phyloP scores from a whole-genome alignment of 2,797 vertebrate genomes.

The Danio kyathit region DNA sequence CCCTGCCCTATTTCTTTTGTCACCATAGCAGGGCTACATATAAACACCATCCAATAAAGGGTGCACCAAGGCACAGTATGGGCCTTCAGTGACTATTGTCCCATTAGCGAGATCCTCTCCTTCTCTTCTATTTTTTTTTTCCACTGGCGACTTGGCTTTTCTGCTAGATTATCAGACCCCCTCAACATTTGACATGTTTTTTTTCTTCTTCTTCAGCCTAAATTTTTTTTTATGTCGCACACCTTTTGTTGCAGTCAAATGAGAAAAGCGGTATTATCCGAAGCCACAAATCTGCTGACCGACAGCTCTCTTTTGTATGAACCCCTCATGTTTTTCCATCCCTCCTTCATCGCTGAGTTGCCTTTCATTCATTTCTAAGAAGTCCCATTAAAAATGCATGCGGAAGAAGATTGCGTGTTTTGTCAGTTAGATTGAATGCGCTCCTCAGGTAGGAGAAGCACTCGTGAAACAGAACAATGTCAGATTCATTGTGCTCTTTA shows the following conservation, averaged over 20 bases:
- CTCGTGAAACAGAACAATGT: constrained; percentile 26
- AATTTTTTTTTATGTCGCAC: neutral
- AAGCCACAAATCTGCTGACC: constrained; percentile 21
- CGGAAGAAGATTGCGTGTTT: constrained; percentile 49
- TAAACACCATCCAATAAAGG: constrained; percentile 47
- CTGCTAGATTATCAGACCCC: neutral
- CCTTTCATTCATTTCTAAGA: constrained; percentile 38
- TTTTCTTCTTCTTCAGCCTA: neutral
- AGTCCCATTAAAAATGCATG: constrained; percentile 53
- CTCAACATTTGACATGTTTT: neutral
- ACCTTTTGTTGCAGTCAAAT: constrained; percentile 12
- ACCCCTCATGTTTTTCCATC: constrained; percentile 35
- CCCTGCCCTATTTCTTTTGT: constrained; percentile 37
- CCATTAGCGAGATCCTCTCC: constrained; percentile 6
- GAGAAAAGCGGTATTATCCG: neutral
- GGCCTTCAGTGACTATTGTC: constrained; percentile 25
- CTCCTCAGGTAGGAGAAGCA: constrained; percentile 17
- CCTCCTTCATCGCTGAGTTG: neutral
- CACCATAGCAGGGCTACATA: constrained; percentile 43
- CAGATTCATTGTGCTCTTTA: constrained; percentile 44
- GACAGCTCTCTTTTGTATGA: constrained; percentile 15
- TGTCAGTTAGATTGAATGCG: constrained; percentile 25
- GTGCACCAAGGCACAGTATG: constrained; percentile 19
- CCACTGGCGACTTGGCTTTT: neutral
- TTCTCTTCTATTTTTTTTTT: neutral